Evolutionary conservation across 2,113 vertebrate genomes (phyloP).

Genomic region (Ancistrus triradiatus): DNA sequence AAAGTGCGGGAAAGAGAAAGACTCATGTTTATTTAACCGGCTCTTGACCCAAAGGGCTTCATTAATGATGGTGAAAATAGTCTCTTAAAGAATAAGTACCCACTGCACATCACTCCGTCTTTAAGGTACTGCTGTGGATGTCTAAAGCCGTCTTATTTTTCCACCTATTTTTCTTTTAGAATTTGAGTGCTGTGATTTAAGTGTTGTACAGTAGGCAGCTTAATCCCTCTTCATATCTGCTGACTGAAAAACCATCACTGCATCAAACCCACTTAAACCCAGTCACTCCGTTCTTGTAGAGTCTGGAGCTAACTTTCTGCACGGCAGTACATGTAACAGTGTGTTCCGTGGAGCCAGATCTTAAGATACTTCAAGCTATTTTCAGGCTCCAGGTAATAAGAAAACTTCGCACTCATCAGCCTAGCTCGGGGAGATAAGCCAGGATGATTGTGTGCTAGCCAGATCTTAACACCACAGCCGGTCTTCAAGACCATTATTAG

Average conservation of each 20-base stretch:
- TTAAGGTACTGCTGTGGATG: slow-evolving; percentile 10
- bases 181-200: too few relatives aligned
- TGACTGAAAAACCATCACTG: slow-evolving; percentile 70
- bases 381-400: slow-evolving; percentile 67
- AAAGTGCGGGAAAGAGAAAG: background rate
- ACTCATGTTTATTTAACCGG: slow-evolving; percentile 47
- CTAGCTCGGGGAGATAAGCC: slow-evolving; percentile 64
- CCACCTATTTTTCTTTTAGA: slow-evolving; percentile 20
- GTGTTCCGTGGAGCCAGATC: slow-evolving; percentile 52
- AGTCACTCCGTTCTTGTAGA: slow-evolving; percentile 46
- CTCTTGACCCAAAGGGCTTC: slow-evolving; percentile 37
- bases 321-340: slow-evolving; percentile 68
- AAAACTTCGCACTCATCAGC: slow-evolving; percentile 67
- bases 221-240: slow-evolving; percentile 58
- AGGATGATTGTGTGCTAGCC: slow-evolving; percentile 53
- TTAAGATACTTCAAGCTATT: slow-evolving; percentile 63
- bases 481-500: slow-evolving; percentile 66
- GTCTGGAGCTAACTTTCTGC: slow-evolving; percentile 64
- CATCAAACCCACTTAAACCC: slow-evolving; percentile 68
- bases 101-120: slow-evolving; percentile 14
- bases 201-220: slow-evolving; percentile 21
- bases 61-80: slow-evolving; percentile 29
- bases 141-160: slow-evolving; percentile 14
- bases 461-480: slow-evolving; percentile 44
- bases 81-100: background rate